phyloP scores from a whole-genome alignment of 2,797 vertebrate species.

The Ispidina picta region DNA sequence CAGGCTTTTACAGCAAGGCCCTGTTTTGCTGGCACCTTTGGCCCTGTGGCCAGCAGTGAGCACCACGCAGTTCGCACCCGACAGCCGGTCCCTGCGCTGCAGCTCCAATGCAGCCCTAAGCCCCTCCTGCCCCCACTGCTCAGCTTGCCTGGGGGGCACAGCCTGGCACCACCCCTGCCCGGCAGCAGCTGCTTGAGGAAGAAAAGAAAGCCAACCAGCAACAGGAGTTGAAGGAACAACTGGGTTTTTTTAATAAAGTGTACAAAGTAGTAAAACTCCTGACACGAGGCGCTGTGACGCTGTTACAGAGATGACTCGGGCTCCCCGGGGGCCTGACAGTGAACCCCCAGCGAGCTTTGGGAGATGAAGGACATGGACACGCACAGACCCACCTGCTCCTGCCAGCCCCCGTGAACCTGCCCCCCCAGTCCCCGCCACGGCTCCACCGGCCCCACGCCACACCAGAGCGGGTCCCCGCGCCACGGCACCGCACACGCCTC shows the following conservation, averaged over 20 bases:
- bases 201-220: background rate
- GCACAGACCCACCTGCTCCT: constrained; percentile 36
- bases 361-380: constrained; percentile 40
- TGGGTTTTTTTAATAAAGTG: constrained; percentile 70
- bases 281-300: constrained; percentile 48
- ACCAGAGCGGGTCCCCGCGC: constrained; percentile 1
- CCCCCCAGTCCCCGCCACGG: background rate
- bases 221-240: background rate
- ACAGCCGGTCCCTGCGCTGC: background rate
- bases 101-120: background rate
- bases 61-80: accelerated
- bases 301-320: constrained; percentile 33
- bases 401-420: background rate
- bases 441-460: background rate
- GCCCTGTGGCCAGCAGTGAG: accelerated
- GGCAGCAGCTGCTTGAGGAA: background rate
- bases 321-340: background rate
- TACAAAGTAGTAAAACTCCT: constrained; percentile 71
- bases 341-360: background rate
- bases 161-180: background rate
- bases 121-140: too few relatives aligned
- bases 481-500: constrained; percentile 64
- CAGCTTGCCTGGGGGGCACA: accelerated
- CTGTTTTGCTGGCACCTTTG: background rate
- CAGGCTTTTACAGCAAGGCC: accelerated